Percentiles rank a stretch among this genome's conserved stretches.
Evolutionary conservation across 2,888 invertebrate genomes (phyloP).

Genomic region (Auanema sp.): DNA sequence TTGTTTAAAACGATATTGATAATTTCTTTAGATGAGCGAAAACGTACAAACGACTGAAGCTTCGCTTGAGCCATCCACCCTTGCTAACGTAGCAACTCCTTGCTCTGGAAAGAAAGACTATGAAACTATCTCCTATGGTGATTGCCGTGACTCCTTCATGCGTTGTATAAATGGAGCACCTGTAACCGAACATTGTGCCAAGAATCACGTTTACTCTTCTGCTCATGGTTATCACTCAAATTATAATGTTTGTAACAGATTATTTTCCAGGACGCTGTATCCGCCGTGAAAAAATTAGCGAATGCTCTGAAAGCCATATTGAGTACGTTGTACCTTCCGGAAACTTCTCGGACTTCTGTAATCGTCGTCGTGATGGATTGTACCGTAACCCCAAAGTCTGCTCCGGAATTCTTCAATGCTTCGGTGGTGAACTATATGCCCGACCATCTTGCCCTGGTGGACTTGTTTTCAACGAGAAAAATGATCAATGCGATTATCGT

Average conservation of each 20-base stretch:
- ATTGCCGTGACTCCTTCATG: background rate
- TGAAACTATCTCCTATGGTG: background rate
- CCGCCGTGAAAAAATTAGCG: background rate
- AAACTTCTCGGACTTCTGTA: constrained; percentile 27
- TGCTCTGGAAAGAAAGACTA: constrained; percentile 1
- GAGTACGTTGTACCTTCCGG: constrained; percentile 5
- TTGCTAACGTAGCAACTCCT: background rate
- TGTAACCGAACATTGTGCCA: constrained; percentile 1
- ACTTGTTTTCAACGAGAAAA: constrained; percentile 52
- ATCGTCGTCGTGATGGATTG: constrained; percentile 43
- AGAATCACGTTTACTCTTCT: constrained; percentile 3
- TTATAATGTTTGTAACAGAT: too few species aligned
- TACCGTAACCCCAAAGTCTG: constrained; percentile 52
- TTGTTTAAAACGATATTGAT: background rate
- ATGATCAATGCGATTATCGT: constrained; percentile 52
- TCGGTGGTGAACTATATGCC: constrained; percentile 37
- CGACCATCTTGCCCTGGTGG: constrained; percentile 47
- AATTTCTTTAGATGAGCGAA: background rate
- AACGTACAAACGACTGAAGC: background rate
- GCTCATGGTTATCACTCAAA: background rate
- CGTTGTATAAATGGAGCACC: background rate
- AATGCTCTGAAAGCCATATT: background rate
- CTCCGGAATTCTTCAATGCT: constrained; percentile 35
- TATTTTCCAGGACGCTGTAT: constrained; percentile 1
- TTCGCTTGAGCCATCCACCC: background rate